A percentile compares a stretch with the other conserved stretches of the same genome.
Conservation (phyloP, 2,888 invertebrate genomes). For the Camponotus fellah region DNA sequence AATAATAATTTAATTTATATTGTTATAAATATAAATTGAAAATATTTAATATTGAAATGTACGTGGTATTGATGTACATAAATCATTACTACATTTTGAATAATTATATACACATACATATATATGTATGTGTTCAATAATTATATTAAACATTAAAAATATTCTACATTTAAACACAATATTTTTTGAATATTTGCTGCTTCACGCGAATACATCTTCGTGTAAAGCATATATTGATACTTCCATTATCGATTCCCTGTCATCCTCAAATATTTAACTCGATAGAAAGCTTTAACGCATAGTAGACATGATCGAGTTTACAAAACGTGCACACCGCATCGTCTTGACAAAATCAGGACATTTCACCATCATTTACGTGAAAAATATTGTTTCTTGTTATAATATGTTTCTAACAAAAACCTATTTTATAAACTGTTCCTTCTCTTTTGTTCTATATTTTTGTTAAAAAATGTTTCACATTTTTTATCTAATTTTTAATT, state of each 20-base stretch:
- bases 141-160: neutral
- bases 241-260: constrained; percentile 54
- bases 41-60: constrained; percentile 8
- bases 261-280: constrained; percentile 55
- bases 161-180: neutral
- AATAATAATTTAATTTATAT: constrained; percentile 2
- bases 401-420: constrained; percentile 26
- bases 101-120: neutral
- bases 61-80: neutral
- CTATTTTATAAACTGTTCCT: neutral
- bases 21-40: neutral
- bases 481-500: constrained; percentile 3
- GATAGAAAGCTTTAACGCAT: constrained; percentile 54
- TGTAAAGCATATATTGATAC: constrained; percentile 47
- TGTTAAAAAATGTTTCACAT: neutral
- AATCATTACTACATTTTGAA: constrained; percentile 1
- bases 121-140: neutral
- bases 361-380: constrained; percentile 42
- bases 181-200: constrained; percentile 36
- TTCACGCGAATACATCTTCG: constrained; percentile 11
- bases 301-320: constrained; percentile 54
- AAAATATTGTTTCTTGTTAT: constrained; percentile 26
- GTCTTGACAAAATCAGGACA: constrained; percentile 35
- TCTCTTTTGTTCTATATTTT: neutral
- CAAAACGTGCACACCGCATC: constrained; percentile 41